Evolutionary conservation across 2,888 invertebrate genomes (phyloP).

Genomic region (Vandiemenella viatica): DNA sequence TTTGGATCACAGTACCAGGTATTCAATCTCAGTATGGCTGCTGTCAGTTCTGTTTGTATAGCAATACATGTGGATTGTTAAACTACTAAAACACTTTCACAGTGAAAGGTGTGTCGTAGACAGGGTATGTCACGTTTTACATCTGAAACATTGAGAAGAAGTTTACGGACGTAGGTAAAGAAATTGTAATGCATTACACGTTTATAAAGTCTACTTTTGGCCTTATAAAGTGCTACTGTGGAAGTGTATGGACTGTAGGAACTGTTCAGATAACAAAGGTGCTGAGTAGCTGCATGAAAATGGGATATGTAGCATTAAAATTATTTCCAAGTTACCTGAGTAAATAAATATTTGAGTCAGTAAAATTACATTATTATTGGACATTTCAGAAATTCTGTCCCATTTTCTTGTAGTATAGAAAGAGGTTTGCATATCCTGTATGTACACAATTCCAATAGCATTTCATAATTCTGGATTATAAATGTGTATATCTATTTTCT

Average conservation of each 20-base stretch:
- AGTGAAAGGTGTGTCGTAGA: conserved; percentile 6
- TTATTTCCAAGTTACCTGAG: conserved; percentile 5
- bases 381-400: conserved; percentile 3
- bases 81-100: background rate
- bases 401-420: conserved; percentile 12
- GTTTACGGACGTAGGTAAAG: conserved; percentile 3
- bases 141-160: background rate
- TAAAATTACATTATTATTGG: conserved; percentile 4
- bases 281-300: conserved; percentile 9
- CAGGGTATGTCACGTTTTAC: conserved; percentile 9
- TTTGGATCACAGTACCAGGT: conserved; percentile 3
- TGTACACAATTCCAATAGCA: conserved; percentile 16
- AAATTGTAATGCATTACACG: conserved; percentile 10
- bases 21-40: conserved; percentile 1
- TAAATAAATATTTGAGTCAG: conserved; percentile 4
- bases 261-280: conserved; percentile 10
- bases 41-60: conserved; percentile 7
- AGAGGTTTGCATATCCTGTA: conserved; percentile 17
- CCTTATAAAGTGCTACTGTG: conserved; percentile 13
- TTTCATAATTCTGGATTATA: conserved; percentile 17
- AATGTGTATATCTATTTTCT: conserved; percentile 19
- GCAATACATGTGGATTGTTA: conserved; percentile 5
- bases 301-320: conserved; percentile 6
- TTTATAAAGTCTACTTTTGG: conserved; percentile 12
- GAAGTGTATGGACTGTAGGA: conserved; percentile 7